Percentiles rank a stretch among this genome's conserved stretches.
Evolutionary conservation across 2,797 vertebrate genomes (phyloP).

Genomic region (Enteromius thamalakanensis): DNA sequence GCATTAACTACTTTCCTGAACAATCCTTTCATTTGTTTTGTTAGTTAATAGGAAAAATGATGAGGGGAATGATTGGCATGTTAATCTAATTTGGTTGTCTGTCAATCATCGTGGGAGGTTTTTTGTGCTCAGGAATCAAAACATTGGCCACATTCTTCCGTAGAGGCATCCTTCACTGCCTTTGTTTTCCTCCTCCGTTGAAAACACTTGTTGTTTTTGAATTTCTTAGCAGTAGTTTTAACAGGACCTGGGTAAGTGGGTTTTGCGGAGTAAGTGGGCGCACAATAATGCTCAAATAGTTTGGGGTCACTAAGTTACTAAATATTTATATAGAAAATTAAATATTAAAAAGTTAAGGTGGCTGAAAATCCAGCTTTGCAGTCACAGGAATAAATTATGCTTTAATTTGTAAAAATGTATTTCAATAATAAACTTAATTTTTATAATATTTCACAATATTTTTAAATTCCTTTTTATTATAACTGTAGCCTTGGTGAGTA

Average conservation of each 20-base stretch:
- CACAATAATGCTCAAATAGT: not conserved
- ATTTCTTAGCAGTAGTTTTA: not conserved
- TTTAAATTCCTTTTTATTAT: not conserved
- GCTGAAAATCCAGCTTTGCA: not conserved
- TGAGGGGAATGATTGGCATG: conserved; percentile 25
- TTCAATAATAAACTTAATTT: not conserved
- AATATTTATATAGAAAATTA: too few relatives aligned
- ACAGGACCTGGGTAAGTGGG: not conserved
- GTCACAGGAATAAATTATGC: not conserved
- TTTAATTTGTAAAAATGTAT: not conserved
- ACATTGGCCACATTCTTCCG: conserved; percentile 3
- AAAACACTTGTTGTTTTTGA: not conserved
- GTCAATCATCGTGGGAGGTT: not conserved
- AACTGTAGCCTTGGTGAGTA: not conserved
- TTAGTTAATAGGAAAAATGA: not conserved
- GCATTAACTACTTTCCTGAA: conserved; percentile 10
- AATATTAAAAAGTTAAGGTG: not conserved
- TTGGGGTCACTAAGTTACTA: not conserved
- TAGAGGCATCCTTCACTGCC: not conserved
- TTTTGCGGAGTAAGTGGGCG: not conserved
- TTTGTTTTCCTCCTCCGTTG: not conserved
- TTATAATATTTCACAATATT: not conserved
- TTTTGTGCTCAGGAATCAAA: conserved; percentile 21
- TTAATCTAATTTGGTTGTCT: conserved; percentile 17
- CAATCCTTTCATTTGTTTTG: not conserved